A percentile compares a stretch with the other conserved stretches of the same genome.
phyloP scores from a whole-genome alignment of 2,888 invertebrate species.

The Dolichopus griseipennis region DNA sequence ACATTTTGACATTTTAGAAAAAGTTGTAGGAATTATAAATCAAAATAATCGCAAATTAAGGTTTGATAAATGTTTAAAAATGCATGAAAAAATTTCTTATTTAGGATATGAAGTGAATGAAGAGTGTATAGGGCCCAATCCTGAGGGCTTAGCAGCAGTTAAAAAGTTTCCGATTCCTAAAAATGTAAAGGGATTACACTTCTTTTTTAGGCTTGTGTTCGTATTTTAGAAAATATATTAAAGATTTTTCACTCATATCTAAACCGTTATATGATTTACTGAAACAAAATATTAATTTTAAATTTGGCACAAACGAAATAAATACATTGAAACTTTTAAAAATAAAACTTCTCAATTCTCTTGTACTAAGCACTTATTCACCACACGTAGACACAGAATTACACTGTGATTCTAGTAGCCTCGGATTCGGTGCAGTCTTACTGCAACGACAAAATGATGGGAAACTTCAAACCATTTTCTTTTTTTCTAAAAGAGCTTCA shows the following conservation, averaged over 20 bases:
- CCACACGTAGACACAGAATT: constrained; percentile 27
- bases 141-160: background rate
- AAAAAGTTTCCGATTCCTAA: constrained; percentile 9
- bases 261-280: constrained; percentile 16
- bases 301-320: constrained; percentile 15
- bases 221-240: no score
- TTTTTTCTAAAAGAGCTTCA: constrained; percentile 30
- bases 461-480: constrained; percentile 30
- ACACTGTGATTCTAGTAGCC: constrained; percentile 30
- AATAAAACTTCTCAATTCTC: no score
- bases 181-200: constrained; percentile 3
- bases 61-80: background rate
- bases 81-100: background rate
- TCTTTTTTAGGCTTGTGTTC: constrained; percentile 15
- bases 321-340: constrained; percentile 26
- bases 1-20: constrained; percentile 9
- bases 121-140: background rate
- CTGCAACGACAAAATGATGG: constrained; percentile 27
- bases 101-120: no score
- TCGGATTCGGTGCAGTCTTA: constrained; percentile 29
- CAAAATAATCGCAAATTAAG: background rate
- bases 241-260: background rate
- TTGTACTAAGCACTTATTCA: constrained; percentile 24
- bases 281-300: constrained; percentile 16
- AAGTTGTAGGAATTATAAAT: no score